Evolutionary conservation across 1,140 invertebrate species (phyloP), one percentile per base, ranked within the genome.

Genomic region (Drosophila ambigua): DNA sequence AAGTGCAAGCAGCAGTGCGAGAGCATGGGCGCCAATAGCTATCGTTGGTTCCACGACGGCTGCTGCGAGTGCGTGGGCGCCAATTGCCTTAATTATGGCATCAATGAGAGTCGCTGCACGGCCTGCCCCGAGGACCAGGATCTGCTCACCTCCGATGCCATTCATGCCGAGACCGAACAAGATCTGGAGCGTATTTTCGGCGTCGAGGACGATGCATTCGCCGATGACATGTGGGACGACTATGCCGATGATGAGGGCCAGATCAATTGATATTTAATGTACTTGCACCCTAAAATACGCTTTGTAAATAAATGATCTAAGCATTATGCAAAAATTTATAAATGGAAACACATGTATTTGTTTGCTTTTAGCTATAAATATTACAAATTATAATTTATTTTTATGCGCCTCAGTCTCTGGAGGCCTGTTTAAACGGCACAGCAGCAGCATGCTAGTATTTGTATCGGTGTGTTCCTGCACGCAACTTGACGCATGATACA

Each of bases 31-130:
- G 84, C 91, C n/a, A 91, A 73, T 50, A 91, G 90, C 51, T 92
- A 91, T 67, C 84, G 98, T 77, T 98, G 97, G 97, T 99, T 99
- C 92, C 97, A 98, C 91, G 96, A 98, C 91, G 98, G 97, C 4
- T 99, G 98, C 90, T 99, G 98, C 92, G 96, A 99, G 92, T 99
- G 98, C 91, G 94, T 99, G 51, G 97, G 98, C 7, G 94, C 96
- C 61, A 95, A 95, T 39, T 99, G 98, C 88, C 94, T 97, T 15
- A 97, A 98, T 90, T 98, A 98, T 92, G 98, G 98, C 4, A 96
- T 98, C 77, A 97, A 97, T 81, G 96, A 98, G 88, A 97, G 89
- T 16, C 76, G 79, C 24, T 92, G 91, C 52, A 63, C 57, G n/a
- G 73, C 73, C 0, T 92, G 91, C 72, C 91, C 91, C 0, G 90